A percentile compares a stretch with the other conserved stretches of the same genome.
Evolutionary conservation across 2,113 vertebrate species (phyloP).

Genomic region (Gracilinanus agilis): DNA sequence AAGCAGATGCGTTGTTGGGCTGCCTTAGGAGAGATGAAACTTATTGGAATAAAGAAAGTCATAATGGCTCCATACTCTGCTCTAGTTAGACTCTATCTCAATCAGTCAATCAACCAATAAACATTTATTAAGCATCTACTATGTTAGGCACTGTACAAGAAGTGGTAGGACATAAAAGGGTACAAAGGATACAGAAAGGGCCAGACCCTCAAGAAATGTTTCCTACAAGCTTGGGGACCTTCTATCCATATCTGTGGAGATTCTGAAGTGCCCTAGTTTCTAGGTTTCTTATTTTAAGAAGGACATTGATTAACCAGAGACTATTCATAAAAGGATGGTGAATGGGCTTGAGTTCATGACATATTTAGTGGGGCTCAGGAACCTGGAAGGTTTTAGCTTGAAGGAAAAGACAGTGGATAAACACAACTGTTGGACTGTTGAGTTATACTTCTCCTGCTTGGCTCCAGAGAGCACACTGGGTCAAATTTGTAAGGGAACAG

Average conservation of each 20-base stretch:
- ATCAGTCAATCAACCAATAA: background rate
- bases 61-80: background rate
- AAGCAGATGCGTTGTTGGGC: background rate
- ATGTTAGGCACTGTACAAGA: background rate
- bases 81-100: background rate
- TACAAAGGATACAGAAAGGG: background rate
- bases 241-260: background rate
- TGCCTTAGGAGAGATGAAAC: background rate
- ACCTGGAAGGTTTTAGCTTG: background rate
- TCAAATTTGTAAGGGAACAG: background rate
- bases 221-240: background rate
- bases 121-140: background rate
- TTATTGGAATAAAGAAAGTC: background rate
- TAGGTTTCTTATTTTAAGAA: background rate
- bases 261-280: background rate
- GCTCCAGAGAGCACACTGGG: background rate
- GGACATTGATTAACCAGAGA: background rate
- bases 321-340: background rate
- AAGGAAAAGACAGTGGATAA: background rate
- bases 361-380: background rate
- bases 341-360: background rate
- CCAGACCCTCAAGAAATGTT: background rate
- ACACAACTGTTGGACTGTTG: background rate
- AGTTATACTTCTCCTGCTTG: background rate
- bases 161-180: too few species aligned